A percentile compares a stretch with the other conserved stretches of the same genome.
Conservation (phyloP, 2,113 vertebrate species). For the Sander vitreus region DNA sequence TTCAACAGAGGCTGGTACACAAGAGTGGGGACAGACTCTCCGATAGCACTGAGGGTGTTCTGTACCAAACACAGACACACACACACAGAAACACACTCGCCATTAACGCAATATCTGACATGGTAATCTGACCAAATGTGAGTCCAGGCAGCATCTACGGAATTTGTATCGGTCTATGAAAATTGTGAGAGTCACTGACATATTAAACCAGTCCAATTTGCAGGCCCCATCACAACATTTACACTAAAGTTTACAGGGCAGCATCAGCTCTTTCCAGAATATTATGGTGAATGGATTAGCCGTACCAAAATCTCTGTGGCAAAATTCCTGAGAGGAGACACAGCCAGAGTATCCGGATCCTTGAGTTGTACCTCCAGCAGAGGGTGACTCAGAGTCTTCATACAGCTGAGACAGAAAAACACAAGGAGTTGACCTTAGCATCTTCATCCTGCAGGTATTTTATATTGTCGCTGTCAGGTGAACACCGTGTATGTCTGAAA, state of each 20-base stretch:
- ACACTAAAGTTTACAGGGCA: background rate
- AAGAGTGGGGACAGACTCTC: slow-evolving; percentile 78
- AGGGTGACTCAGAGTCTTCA: slow-evolving; percentile 91
- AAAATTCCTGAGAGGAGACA: slow-evolving; percentile 89
- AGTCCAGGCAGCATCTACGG: background rate
- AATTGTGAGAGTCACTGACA: background rate
- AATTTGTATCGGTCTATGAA: background rate
- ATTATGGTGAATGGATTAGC: background rate
- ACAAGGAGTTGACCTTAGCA: background rate
- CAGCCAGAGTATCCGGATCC: slow-evolving; percentile 82
- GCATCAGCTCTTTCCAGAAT: background rate
- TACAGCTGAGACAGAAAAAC: slow-evolving; percentile 85
- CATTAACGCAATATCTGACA: background rate
- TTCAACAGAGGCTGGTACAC: slow-evolving; percentile 77
- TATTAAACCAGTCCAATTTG: background rate
- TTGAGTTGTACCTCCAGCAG: slow-evolving; percentile 89
- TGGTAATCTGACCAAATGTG: background rate
- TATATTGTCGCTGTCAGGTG: no score
- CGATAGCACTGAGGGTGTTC: slow-evolving; percentile 68
- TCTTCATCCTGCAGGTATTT: background rate
- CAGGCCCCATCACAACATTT: background rate
- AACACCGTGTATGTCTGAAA: no score
- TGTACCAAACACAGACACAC: slow-evolving; percentile 38
- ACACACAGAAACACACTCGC: background rate
- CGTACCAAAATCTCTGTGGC: slow-evolving; percentile 91